These are phyloP conservation scores for Sarcophilus harrisii DNA, from an alignment of 2,797 vertebrate genomes.

Conservation along the genomic window DNA sequence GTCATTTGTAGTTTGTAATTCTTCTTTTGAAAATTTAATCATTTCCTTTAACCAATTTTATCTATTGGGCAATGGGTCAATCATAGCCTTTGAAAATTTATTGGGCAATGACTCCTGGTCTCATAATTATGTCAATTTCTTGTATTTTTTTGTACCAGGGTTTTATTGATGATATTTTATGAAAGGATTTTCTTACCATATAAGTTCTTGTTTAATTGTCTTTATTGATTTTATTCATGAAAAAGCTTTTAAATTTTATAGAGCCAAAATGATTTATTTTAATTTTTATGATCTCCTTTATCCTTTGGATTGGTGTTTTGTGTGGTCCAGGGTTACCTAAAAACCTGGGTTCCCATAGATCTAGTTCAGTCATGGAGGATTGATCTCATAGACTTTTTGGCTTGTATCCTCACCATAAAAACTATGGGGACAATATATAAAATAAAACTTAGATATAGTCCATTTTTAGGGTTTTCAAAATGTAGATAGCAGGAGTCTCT, in stretches of 20 bases:
- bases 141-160: neutral
- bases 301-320: neutral
- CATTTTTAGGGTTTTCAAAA: neutral
- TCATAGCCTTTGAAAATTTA: neutral
- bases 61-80: neutral
- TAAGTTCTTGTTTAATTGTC: neutral
- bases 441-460: neutral
- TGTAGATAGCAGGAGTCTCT: neutral
- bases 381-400: neutral
- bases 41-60: neutral
- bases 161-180: neutral
- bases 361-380: neutral
- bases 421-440: neutral
- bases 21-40: neutral
- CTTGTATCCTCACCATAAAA: neutral
- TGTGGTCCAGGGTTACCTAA: neutral
- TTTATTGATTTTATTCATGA: neutral
- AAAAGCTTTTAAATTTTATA: neutral
- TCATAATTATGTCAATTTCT: neutral
- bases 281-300: neutral
- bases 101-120: neutral
- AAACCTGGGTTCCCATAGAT: neutral
- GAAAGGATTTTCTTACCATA: neutral
- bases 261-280: neutral
- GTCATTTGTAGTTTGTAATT: neutral